A percentile compares a stretch with the other conserved stretches of the same genome.
Conservation (phyloP, 2,888 invertebrate species). For the Parnassius orleans region DNA sequence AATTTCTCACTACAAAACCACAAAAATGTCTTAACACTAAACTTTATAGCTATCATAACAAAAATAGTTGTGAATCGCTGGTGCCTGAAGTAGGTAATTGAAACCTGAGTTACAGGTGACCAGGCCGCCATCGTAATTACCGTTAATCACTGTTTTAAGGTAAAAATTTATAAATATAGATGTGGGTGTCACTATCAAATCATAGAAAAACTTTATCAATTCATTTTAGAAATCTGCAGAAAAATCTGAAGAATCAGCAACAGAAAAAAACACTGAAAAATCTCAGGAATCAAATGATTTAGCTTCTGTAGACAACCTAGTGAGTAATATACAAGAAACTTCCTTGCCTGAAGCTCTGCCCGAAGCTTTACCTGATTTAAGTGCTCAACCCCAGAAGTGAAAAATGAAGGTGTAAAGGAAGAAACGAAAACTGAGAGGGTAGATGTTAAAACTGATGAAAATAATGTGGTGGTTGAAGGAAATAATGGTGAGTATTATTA, state of each 20-base stretch:
- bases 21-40: no score
- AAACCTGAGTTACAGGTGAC: no score
- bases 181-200: no score
- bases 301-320: conserved; percentile 12
- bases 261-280: conserved; percentile 4
- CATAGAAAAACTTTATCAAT: not conserved
- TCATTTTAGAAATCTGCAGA: conserved; percentile 3
- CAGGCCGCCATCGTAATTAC: no score
- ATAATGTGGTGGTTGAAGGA: not conserved
- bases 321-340: conserved; percentile 19
- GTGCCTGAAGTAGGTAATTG: no score
- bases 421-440: not conserved
- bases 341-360: conserved; percentile 31
- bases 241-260: not conserved
- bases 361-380: conserved; percentile 38
- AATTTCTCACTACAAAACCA: no score
- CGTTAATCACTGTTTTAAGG: no score
- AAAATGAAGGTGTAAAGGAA: conserved; percentile 18
- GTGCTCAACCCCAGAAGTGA: conserved; percentile 29
- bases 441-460: not conserved
- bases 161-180: no score
- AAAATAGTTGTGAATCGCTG: no score
- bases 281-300: not conserved
- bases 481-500: conserved; percentile 7
- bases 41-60: no score